A percentile compares a stretch with the other conserved stretches of the same genome.
Conservation (phyloP, 1,140 invertebrate genomes). For the Cydia pomonella region DNA sequence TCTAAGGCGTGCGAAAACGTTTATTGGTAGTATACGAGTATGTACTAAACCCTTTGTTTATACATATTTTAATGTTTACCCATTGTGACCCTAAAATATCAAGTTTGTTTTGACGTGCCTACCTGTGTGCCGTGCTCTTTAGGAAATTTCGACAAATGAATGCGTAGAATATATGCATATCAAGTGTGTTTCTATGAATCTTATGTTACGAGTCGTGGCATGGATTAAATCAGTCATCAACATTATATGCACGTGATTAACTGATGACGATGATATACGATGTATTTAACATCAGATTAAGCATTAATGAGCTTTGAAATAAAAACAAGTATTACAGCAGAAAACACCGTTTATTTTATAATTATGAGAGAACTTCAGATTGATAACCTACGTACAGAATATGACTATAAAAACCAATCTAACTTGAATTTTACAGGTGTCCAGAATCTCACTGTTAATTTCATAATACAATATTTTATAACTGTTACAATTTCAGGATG, state of each 20-base stretch:
- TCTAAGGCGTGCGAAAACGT: too few species aligned
- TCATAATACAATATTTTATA: slow-evolving; percentile 59
- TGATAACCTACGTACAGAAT: slow-evolving; percentile 81
- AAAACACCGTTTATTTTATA: slow-evolving; percentile 83
- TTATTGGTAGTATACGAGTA: too few species aligned
- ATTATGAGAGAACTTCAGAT: slow-evolving; percentile 82
- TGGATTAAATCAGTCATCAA: too few species aligned
- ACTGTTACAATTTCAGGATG: slow-evolving; percentile 54
- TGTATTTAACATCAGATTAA: too few species aligned
- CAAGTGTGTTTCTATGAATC: background rate
- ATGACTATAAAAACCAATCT: slow-evolving; percentile 79
- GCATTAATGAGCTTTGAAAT: slow-evolving; percentile 35
- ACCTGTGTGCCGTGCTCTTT: too few species aligned
- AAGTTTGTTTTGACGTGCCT: too few species aligned
- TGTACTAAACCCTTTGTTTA: too few species aligned
- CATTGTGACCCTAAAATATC: too few species aligned
- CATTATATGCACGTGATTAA: too few species aligned
- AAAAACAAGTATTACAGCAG: slow-evolving; percentile 71
- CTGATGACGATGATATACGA: too few species aligned
- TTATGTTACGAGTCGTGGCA: background rate
- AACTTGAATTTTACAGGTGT: slow-evolving; percentile 75
- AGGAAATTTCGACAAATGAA: background rate
- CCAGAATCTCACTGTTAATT: slow-evolving; percentile 69
- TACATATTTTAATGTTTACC: too few species aligned
- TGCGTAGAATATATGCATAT: background rate